Evolutionary conservation across 2,888 invertebrate species (phyloP).

Genomic region (Heliconius erato): DNA sequence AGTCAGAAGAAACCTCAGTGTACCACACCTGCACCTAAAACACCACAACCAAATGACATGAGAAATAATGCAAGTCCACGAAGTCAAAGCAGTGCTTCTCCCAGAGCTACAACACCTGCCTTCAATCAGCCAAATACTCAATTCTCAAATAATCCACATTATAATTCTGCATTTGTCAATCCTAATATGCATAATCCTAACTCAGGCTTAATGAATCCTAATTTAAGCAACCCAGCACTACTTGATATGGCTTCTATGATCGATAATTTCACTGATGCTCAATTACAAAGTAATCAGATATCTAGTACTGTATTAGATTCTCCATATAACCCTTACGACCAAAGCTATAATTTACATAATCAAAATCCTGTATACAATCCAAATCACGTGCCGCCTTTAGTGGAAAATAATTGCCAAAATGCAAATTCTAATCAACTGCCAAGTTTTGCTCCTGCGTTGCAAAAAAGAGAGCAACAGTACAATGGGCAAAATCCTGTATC

Average conservation of each 20-base stretch:
- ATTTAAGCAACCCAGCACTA: conserved; percentile 84
- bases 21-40: conserved; percentile 73
- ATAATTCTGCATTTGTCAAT: conserved; percentile 80
- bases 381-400: conserved; percentile 83
- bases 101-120: conserved; percentile 79
- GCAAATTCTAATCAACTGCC: conserved; percentile 77
- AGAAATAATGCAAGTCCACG: conserved; percentile 79
- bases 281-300: conserved; percentile 93
- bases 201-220: conserved; percentile 79
- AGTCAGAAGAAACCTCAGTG: conserved; percentile 76
- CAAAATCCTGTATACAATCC: conserved; percentile 87
- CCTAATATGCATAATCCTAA: conserved; percentile 79
- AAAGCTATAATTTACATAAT: conserved; percentile 88
- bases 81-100: conserved; percentile 86
- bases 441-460: conserved; percentile 75
- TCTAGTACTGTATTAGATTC: conserved; percentile 93
- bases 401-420: conserved; percentile 80
- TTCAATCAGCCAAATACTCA: conserved; percentile 74
- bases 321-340: conserved; percentile 87
- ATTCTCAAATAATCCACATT: conserved; percentile 74
- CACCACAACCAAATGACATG: conserved; percentile 73
- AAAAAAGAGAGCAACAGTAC: conserved; percentile 75
- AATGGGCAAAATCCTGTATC: conserved; percentile 60
- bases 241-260: conserved; percentile 92
- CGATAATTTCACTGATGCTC: conserved; percentile 91